Evolutionary conservation across 2,797 vertebrate genomes (phyloP).

Genomic region (Artibeus lituratus): DNA sequence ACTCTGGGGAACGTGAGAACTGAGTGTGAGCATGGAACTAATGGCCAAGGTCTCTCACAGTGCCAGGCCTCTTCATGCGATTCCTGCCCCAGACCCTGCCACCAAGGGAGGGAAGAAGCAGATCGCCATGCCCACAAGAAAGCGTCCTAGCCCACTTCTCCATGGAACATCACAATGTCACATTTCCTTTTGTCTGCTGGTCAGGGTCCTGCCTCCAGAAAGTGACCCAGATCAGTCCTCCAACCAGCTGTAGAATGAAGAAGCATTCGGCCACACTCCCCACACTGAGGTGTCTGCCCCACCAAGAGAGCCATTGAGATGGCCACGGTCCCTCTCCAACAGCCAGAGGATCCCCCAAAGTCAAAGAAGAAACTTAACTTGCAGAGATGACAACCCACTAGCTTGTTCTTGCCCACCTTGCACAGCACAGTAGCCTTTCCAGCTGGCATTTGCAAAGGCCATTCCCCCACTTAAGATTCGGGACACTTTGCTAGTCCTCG

Average conservation of each 20-base stretch:
- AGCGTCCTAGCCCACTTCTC: not conserved
- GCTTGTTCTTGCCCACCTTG: not conserved
- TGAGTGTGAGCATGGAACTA: not conserved
- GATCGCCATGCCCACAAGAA: too few species aligned
- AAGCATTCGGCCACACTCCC: not conserved
- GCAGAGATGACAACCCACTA: not conserved
- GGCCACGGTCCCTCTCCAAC: not conserved
- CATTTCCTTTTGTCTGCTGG: not conserved
- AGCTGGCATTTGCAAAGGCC: constrained; percentile 67
- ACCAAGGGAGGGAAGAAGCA: not conserved
- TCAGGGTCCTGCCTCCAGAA: not conserved
- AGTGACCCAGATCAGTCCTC: not conserved
- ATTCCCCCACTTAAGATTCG: constrained; percentile 35
- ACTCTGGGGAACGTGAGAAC: not conserved
- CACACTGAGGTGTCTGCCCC: not conserved
- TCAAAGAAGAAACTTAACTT: not conserved
- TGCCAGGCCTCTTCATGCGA: not conserved
- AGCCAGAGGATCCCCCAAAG: not conserved
- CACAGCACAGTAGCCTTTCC: not conserved
- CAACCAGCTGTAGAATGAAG: not conserved
- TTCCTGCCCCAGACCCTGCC: too few species aligned
- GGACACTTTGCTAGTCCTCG: not conserved
- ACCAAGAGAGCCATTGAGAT: not conserved
- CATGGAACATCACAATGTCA: not conserved
- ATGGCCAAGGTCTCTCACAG: not conserved